Conservation (phyloP, 2,797 vertebrate genomes). For the Alfaro cultratus region DNA sequence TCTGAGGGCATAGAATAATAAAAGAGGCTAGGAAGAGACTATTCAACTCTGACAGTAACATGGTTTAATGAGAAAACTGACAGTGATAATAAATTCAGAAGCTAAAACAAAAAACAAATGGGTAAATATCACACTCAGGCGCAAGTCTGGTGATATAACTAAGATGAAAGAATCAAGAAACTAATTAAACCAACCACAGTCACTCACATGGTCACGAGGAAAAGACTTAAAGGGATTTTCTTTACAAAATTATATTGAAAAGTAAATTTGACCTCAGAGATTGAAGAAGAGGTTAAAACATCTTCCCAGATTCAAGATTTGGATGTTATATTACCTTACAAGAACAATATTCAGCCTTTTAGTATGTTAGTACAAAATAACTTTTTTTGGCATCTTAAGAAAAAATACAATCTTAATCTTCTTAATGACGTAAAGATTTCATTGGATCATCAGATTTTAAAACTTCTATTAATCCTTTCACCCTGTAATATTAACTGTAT, state of each 20-base stretch:
- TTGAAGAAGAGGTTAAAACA: background rate
- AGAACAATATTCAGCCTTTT: background rate
- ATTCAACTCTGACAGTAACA: constrained; percentile 27
- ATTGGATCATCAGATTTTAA: too few species aligned
- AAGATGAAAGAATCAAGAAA: constrained; percentile 13
- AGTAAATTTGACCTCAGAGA: background rate
- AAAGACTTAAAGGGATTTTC: background rate
- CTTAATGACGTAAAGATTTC: background rate
- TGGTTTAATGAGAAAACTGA: constrained; percentile 40
- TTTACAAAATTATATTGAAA: background rate
- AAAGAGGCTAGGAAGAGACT: constrained; percentile 26
- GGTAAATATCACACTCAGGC: constrained; percentile 10
- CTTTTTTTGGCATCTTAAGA: background rate
- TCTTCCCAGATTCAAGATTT: background rate
- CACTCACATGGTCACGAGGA: background rate
- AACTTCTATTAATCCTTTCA: background rate
- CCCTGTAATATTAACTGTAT: background rate
- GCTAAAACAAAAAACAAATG: constrained; percentile 5
- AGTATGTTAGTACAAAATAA: background rate
- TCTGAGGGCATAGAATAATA: constrained; percentile 51
- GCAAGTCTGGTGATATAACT: constrained; percentile 5
- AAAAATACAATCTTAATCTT: background rate
- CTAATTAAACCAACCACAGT: background rate
- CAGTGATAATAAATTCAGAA: constrained; percentile 4
- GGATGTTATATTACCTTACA: background rate